phyloP scores from a whole-genome alignment of 2,113 vertebrate genomes.

The Gadus macrocephalus region DNA sequence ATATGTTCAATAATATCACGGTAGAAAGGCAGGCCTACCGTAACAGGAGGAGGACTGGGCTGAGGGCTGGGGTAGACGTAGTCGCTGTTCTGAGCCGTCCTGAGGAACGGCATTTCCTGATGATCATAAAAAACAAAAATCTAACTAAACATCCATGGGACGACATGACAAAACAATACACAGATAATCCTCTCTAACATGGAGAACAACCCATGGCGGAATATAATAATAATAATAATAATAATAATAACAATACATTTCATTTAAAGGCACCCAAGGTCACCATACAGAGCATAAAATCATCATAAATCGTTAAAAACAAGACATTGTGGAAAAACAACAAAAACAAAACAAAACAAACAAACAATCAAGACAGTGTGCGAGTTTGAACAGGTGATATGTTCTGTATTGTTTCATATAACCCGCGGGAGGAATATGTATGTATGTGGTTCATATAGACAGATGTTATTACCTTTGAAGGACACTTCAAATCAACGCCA shows the following conservation, averaged over 20 bases:
- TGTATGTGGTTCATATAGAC: not conserved
- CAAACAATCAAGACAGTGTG: too few relatives aligned
- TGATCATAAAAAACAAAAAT: slow-evolving; percentile 22
- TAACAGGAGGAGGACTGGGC: slow-evolving; percentile 56
- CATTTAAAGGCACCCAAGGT: too few relatives aligned
- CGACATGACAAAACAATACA: too few relatives aligned
- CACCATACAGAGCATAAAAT: too few relatives aligned
- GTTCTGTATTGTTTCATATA: too few relatives aligned
- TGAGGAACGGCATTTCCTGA: slow-evolving; percentile 78
- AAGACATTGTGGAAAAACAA: too few relatives aligned
- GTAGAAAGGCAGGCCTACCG: slow-evolving; percentile 60
- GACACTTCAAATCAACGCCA: slow-evolving; percentile 73
- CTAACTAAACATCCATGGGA: not conserved
- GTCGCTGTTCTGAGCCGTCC: slow-evolving; percentile 79
- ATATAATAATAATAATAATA: too few relatives aligned
- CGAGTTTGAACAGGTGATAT: too few relatives aligned
- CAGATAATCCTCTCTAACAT: not conserved
- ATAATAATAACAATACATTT: too few relatives aligned
- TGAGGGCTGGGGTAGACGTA: slow-evolving; percentile 63
- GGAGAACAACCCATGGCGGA: too few relatives aligned
- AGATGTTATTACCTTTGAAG: slow-evolving; percentile 72
- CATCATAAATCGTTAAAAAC: too few relatives aligned
- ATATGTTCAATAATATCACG: not conserved
- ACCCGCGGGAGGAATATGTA: not conserved
- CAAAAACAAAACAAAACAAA: too few relatives aligned